Evolutionary conservation across 1,140 invertebrate genomes (phyloP), one percentile per base, ranked within the genome.

Genomic region (Pissodes strobi): DNA sequence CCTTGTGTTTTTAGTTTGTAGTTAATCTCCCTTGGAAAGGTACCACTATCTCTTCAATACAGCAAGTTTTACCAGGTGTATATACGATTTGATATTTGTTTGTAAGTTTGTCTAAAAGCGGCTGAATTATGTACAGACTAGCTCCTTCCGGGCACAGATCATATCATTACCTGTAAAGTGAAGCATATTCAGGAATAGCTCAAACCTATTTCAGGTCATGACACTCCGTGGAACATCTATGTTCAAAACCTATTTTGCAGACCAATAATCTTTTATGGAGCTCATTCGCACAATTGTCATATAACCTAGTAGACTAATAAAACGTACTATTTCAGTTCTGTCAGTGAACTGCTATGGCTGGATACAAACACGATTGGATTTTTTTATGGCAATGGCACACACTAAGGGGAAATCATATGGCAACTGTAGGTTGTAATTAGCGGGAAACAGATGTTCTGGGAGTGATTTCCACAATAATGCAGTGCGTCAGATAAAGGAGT

Each of bases 41-140:
- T 46, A 79, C 49, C 61, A 76, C 64, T 10, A 69, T 69, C 68
- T 78, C 72, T 67, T 77, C 74, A 55, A 77, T 66, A 63, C 69
- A 69, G n/a, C 61, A 55, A 18, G 38, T 59, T 25, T 49, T 43
- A 10, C 53, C 53, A n/a, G 45, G 55, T 27, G 53, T 59, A 19
- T 43, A 63, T 10, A 63, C 22, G 3, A 0, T 13, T 56, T 69
- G 46, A 45, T 21, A 69, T n/a, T 57, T 67, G 41, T 67, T 21
- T 2, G 59, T 10, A n/a, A 68, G 21, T 25, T 38, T 53, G 17
- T 70, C 61, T 34, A 68, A 5, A 18, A 70, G 30, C 25, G 61
- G 56, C 43, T 67, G 38, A n/a, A 64, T 39, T 53, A 64, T 69
- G 48, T 67, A 34, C 21, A 64, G 17, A 3, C 41, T 27, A 18